Evolutionary conservation across 2,113 vertebrate genomes (phyloP), one percentile per base, ranked within the genome.

Genomic region (Phainopepla nitens): DNA sequence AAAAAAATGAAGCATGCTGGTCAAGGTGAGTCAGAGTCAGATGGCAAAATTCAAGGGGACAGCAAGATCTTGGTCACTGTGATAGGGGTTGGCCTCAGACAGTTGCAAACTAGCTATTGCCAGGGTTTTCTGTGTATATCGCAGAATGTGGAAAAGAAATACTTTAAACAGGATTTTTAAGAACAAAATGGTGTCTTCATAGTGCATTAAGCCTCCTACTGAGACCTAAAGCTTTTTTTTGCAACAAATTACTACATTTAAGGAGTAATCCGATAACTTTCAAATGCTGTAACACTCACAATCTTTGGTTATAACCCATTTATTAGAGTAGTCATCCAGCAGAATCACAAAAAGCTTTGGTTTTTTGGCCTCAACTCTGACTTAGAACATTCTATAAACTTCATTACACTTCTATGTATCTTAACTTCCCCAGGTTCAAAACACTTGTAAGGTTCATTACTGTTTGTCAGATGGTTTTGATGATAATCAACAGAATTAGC

Each of bases 21-120:
- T 70, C 49, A 69, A 68, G 66, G 39, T 7, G 50, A 62, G n/a
- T 19, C 18, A 71, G 31, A 70, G 22, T 57, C 33, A 54, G 8
- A 25, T 17, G 24, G 54, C 22, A 61, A 33, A 73, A 18, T 49
- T 77, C 49, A 53, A 70, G 72, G 42, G 29, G 82, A 47, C 6
- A n/a, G 14, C 4, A 21, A 36, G 20, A 10, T 72, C 20, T 20
- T 1, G 3, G 36, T 44, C 8, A 0, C 7, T 77, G 31, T 42
- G 35, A 10, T 7, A 71, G 35, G 33, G 70, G 62, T 11, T 41
- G 39, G 29, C 54, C 50, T 86, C 54, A 73, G 56, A 62, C 21
- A 39, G 13, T 20, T 71, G 36, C 58, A 89, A 36, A 20, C 22
- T 16, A 62, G 29, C 17, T 58, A 7, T 41, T 47, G 19, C 19